Evolutionary conservation across 2,888 invertebrate species (phyloP).

Genomic region (Onthophagus sagittarius): DNA sequence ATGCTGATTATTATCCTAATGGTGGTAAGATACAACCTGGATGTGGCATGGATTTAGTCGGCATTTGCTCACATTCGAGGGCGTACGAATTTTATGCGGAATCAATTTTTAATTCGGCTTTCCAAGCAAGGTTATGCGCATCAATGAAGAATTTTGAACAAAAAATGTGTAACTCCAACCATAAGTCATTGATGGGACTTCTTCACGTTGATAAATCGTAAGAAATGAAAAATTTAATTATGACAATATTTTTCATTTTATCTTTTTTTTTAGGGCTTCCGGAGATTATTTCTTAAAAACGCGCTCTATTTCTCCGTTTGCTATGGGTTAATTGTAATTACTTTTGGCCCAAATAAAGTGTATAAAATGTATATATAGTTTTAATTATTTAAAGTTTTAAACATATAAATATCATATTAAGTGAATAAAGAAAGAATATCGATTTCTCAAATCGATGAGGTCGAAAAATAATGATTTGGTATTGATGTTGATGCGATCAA

Average conservation of each 20-base stretch:
- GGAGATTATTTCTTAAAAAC: conserved; percentile 21
- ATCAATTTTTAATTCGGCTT: conserved; percentile 40
- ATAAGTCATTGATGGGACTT: conserved; percentile 29
- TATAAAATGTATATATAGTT: no score
- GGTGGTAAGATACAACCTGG: conserved; percentile 43
- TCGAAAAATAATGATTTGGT: no score
- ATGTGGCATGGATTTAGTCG: conserved; percentile 38
- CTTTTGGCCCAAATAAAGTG: not conserved
- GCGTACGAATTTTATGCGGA: conserved; percentile 49
- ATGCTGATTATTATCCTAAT: conserved; percentile 44
- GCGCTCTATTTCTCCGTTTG: conserved; percentile 2
- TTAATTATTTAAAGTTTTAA: no score
- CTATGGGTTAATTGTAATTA: not conserved
- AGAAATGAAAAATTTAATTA: conserved; percentile 13
- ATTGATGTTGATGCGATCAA: no score
- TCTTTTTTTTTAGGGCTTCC: conserved; percentile 19
- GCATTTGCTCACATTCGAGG: conserved; percentile 48
- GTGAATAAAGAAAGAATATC: no score
- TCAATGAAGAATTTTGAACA: conserved; percentile 27
- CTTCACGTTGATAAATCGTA: conserved; percentile 27
- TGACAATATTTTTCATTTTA: not conserved
- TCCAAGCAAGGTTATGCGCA: conserved; percentile 34
- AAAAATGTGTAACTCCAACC: conserved; percentile 29
- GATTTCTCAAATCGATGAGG: no score
- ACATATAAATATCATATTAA: no score